Conservation (phyloP, 2,888 invertebrate species). For the Euspilapteryx auroguttella region DNA sequence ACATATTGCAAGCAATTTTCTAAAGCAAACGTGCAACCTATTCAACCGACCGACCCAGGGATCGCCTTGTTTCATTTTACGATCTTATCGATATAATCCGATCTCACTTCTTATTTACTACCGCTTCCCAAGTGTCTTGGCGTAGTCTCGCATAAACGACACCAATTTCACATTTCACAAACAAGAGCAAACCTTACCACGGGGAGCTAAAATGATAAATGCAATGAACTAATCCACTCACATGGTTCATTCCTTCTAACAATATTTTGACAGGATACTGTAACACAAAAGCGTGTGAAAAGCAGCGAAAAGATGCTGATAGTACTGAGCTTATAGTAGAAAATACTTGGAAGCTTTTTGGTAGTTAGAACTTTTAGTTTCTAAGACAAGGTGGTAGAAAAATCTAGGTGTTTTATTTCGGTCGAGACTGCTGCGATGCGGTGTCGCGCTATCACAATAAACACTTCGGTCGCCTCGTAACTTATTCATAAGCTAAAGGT, state of each 20-base stretch:
- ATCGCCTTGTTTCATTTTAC: slow-evolving; percentile 57
- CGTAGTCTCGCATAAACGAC: slow-evolving; percentile 20
- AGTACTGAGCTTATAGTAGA: not conserved
- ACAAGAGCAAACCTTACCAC: slow-evolving; percentile 33
- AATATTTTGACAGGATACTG: slow-evolving; percentile 10
- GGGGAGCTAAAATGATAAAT: slow-evolving; percentile 22
- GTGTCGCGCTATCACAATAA: slow-evolving; percentile 44
- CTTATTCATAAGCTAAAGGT: slow-evolving; percentile 42
- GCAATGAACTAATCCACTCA: slow-evolving; percentile 17
- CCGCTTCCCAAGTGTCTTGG: slow-evolving; percentile 23
- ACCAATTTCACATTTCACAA: slow-evolving; percentile 11
- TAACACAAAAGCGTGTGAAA: slow-evolving; percentile 17
- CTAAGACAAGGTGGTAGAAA: slow-evolving; percentile 41
- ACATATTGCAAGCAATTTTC: too few relatives aligned
- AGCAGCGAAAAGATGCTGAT: too few relatives aligned
- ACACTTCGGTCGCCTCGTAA: slow-evolving; percentile 36
- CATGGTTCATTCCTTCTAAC: slow-evolving; percentile 26
- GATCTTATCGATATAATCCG: slow-evolving; percentile 61
- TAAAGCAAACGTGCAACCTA: slow-evolving; percentile 37
- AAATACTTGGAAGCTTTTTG: not conserved
- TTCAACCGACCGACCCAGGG: slow-evolving; percentile 36
- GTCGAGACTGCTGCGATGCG: slow-evolving; percentile 33
- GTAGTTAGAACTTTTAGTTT: not conserved
- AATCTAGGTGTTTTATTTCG: slow-evolving; percentile 55
- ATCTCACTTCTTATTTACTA: slow-evolving; percentile 56